Conservation (phyloP, 1,140 invertebrate genomes). For the Drosophila repleta region DNA sequence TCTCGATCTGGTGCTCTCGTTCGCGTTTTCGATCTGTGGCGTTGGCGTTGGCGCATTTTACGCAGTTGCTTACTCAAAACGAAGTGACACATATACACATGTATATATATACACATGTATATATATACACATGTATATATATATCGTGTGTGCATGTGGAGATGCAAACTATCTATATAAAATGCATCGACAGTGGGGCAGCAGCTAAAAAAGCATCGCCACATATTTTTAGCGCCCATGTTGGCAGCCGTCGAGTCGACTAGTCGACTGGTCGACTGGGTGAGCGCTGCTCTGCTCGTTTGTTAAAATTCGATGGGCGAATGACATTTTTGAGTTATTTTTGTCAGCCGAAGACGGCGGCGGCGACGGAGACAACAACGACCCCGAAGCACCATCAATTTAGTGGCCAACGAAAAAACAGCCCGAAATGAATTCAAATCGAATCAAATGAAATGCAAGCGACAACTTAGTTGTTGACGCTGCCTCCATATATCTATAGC, state of each 20-base stretch:
- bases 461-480: constrained; percentile 73
- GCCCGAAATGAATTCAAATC: constrained; percentile 38
- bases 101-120: constrained; percentile 9
- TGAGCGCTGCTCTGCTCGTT: constrained; percentile 56
- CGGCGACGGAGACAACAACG: constrained; percentile 24
- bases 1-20: constrained; percentile 24
- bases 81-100: constrained; percentile 52
- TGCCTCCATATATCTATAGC: constrained; percentile 25
- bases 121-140: constrained; percentile 19
- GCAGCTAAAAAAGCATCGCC: constrained; percentile 40
- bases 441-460: constrained; percentile 71
- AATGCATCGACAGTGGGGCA: constrained; percentile 47
- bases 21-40: constrained; percentile 35
- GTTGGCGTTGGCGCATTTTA: constrained; percentile 77
- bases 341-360: constrained; percentile 61
- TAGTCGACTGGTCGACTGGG: constrained; percentile 17
- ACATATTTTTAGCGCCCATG: constrained; percentile 58
- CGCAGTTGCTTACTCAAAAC: constrained; percentile 76
- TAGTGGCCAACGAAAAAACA: constrained; percentile 36
- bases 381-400: constrained; percentile 43
- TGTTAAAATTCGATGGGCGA: constrained; percentile 82
- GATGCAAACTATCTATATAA: constrained; percentile 38
- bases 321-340: constrained; percentile 83
- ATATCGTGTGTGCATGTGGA: background rate
- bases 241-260: constrained; percentile 31